Evolutionary conservation across 2,113 vertebrate species (phyloP), one percentile per base, ranked within the genome.

Genomic region (Nycticryphes semicollaris): DNA sequence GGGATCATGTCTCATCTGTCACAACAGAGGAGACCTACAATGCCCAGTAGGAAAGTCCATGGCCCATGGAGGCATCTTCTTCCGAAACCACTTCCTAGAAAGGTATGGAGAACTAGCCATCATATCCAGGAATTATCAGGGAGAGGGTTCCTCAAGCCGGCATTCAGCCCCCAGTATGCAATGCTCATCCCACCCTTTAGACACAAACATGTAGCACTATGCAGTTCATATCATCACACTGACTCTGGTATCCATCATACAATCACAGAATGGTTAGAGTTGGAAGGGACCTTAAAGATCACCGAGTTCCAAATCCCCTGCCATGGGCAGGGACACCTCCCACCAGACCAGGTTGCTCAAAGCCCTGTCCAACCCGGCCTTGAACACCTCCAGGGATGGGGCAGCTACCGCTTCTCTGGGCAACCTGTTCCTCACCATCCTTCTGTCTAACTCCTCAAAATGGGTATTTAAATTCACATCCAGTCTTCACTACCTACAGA

Each of bases 181-280:
- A 82, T 0, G 1, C 9, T 93, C 24, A 83, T 11, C 30, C 23
- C 19, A 50, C 27, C 14, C n/a, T 78, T 74, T 50, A 67, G 69
- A 69, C 15, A 50, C 2, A 9, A 87, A 54, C 23, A 13, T 0
- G 0, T 17, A 47, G 17, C 4, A 18, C 15, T 33, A n/a, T 1
- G 5, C 7, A 37, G 33, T 83, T 87, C 31, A 77, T 82, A 83
- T 41, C 14, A 48, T 25, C 21, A 2, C 37, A 53, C 27, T 30
- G 18, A 14, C 21, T 63, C 14, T 47, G 23, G 23, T 13, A 67
- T 43, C 54, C 13, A 37, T 45, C 53, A 60, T 6, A 28, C 35
- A 63, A 39, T 39, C 25, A 63, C 5, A 27, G n/a, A 8, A 62
- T 62, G 6, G 15, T 35, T 45, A 7, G 45, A 45, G 45, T 45